phyloP scores from a whole-genome alignment of 2,797 vertebrate genomes.

The Linurgus olivaceus region DNA sequence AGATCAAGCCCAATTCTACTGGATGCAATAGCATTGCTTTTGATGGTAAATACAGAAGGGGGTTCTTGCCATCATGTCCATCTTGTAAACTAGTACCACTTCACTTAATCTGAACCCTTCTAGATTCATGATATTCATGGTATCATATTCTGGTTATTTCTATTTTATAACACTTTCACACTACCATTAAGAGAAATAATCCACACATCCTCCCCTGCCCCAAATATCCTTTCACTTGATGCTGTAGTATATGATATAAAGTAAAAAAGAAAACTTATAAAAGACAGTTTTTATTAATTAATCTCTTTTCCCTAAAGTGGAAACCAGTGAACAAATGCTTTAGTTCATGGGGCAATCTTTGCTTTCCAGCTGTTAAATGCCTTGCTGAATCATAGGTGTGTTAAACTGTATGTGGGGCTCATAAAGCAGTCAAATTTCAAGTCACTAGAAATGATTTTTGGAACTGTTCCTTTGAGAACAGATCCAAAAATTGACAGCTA shows the following conservation, averaged over 20 bases:
- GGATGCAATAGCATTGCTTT: not conserved
- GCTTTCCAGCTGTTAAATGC: not conserved
- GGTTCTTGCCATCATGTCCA: not conserved
- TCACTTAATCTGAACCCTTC: not conserved
- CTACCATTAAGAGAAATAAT: not conserved
- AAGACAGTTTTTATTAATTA: not conserved
- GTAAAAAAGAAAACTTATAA: not conserved
- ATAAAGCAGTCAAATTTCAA: not conserved
- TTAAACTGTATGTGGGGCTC: rapidly evolving
- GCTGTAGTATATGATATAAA: not conserved
- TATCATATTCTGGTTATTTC: not conserved
- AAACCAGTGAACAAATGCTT: not conserved
- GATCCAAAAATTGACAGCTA: not conserved
- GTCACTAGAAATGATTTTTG: not conserved
- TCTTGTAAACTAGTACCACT: not conserved
- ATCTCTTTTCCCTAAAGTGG: not conserved
- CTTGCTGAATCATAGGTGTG: not conserved
- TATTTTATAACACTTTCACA: not conserved
- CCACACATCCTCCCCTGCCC: not conserved
- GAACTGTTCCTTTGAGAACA: not conserved
- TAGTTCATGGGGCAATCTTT: not conserved
- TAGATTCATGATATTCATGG: not conserved
- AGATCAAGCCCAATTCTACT: not conserved
- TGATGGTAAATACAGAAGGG: not conserved
- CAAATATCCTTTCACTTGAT: not conserved